Percentiles rank a stretch among this genome's conserved stretches.
Evolutionary conservation across 2,888 invertebrate genomes (phyloP).

Genomic region (Abrostola triplasia): DNA sequence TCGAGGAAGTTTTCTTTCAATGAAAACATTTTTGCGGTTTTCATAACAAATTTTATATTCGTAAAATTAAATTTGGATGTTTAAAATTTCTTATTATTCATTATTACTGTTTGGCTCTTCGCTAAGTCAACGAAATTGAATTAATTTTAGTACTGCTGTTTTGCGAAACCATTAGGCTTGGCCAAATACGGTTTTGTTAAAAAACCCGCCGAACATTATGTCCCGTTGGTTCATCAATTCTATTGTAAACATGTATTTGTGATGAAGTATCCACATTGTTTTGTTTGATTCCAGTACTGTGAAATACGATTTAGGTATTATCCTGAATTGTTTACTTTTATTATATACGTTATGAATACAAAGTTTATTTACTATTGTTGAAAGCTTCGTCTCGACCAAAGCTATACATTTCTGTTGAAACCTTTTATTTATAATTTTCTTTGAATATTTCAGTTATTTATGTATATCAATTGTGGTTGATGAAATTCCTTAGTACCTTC

Average conservation of each 20-base stretch:
- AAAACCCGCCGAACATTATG: slow-evolving; percentile 26
- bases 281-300: slow-evolving; percentile 16
- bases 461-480: no score
- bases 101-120: slow-evolving; percentile 28
- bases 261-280: slow-evolving; percentile 22
- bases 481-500: no score
- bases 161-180: slow-evolving; percentile 22
- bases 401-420: no score
- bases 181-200: slow-evolving; percentile 34
- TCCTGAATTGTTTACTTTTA: slow-evolving; percentile 18
- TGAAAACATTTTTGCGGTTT: slow-evolving; percentile 42
- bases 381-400: background rate
- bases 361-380: slow-evolving; percentile 1
- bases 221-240: slow-evolving; percentile 35
- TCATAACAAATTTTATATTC: slow-evolving; percentile 36
- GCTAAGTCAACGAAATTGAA: slow-evolving; percentile 37
- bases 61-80: slow-evolving; percentile 34
- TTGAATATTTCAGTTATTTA: no score
- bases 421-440: no score
- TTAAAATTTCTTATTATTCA: slow-evolving; percentile 36
- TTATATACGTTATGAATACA: slow-evolving; percentile 16
- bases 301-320: slow-evolving; percentile 25
- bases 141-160: slow-evolving; percentile 31
- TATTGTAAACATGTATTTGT: slow-evolving; percentile 27
- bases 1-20: slow-evolving; percentile 40